Base-by-base conservation (phyloP, 2,797 vertebrate species). In the Oophaga sylvatica region DNA sequence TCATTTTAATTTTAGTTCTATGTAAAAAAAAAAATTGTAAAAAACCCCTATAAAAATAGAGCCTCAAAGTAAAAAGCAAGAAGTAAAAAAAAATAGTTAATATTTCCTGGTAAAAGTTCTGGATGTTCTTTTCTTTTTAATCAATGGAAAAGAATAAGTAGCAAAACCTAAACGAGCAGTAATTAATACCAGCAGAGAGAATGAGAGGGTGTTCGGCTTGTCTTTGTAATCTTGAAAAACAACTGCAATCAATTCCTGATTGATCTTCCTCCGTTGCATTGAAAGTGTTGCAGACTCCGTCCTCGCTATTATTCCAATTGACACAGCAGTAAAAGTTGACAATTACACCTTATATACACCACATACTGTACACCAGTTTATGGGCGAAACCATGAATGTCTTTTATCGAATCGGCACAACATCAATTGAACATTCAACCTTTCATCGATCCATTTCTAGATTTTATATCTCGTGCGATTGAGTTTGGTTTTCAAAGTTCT, bases 171-270 rank as follows among this genome's bases (percentile, higher is more conserved):
- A 89, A 3, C 76, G 63, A 89, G 87, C 15, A 0, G 59, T 3
- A 0, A 19, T n/a, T n/a, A 87, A 76, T 68, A 91, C 16, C 85
- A 59, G 56, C 68, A 5, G 12, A 83, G 67, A 86, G 26, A 0
- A 90, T 60, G 80, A 65, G 41, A 31, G 29, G 57, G 84, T 16
- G 19, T 80, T 86, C 48, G n/a, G 12, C 90, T 83, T 12, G 45
- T 31, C 29, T 65, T 62, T 76, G 90, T 84, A 77, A 90, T 87
- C 87, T 89, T n/a, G 41, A 80, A 91, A 90, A 85, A 85, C 65
- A 88, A 83, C 84, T 48, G 65, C 65, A 56, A 19, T 87, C 77
- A 53, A 78, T 88, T 92, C 90, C 85, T 90, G 90, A 85, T 62
- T 88, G 84, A 81, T 84, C 83, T 92, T 90, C 71, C 45, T 67